Evolutionary conservation across 1,140 invertebrate species (phyloP), one percentile per base, ranked within the genome.

Genomic region (Gryon sp.): DNA sequence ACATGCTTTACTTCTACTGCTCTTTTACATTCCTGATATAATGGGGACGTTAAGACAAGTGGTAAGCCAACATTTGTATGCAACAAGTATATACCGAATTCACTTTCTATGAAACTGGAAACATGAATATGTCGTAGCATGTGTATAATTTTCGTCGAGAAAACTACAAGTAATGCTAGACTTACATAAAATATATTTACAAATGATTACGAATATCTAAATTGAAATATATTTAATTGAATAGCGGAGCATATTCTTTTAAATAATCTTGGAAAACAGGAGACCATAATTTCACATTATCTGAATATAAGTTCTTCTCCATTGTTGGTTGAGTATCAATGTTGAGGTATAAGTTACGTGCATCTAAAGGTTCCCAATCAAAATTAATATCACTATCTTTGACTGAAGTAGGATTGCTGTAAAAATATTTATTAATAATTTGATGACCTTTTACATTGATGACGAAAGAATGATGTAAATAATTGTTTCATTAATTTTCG

Each of bases 321-420:
- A 90, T 88, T 34, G 81, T 80, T 11, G 86, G 62, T 4, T 80
- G 78, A 36, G 79, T 26, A 55, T 88, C 84, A 12, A 91, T 90
- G 26, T 84, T 53, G 26, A 89, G 79, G 52, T 90, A 90, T 68
- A 88, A 87, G 62, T 87, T 80, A 4, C 89, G 80, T 4, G 62
- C 41, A 1, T 84, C 81, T 19, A 84, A 83, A 1, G 87, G 87
- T n/a, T 84, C 68, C 90, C 90, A 91, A 18, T 81, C 82, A 0
- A 86, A 75, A 2, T 83, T 84, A 1, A 87, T 62, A 8, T 82
- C 70, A 1, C 83, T 79, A 20, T 87, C 84, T 43, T 79, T 26
- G 4, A 75, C 75, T 1, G 87, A 84, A 3, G 89, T 90, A n/a
- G 90, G 90, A 76, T 91, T 84, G 46, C 90, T 91, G 36, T 45